Evolutionary conservation across 92 coral and sea anemone genomes (phyloP).

Genomic region (Siderastrea siderea): DNA sequence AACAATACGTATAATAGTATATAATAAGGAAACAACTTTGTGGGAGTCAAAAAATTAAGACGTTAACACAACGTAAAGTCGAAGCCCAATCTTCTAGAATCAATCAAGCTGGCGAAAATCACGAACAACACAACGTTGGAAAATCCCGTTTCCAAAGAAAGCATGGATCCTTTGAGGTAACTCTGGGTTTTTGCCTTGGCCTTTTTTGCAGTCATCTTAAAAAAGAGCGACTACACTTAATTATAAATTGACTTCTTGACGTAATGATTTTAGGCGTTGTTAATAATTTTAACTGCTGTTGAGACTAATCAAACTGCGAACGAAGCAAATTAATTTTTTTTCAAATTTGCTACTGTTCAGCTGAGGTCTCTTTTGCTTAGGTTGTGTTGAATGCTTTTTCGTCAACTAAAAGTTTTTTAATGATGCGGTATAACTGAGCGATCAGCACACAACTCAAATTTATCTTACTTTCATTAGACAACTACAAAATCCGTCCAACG

Average conservation of each 20-base stretch:
- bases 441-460: neutral
- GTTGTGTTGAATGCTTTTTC: too few species aligned
- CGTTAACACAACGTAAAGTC: neutral
- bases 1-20: constrained; percentile 47
- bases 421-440: neutral
- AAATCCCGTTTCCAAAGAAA: neutral
- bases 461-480: constrained; percentile 1
- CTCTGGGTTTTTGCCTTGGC: neutral
- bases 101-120: neutral
- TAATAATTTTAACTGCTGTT: neutral
- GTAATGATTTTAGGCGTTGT: constrained; percentile 20
- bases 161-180: constrained; percentile 20
- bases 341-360: neutral
- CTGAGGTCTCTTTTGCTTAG: neutral
- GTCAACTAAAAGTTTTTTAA: too few species aligned
- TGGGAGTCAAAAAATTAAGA: constrained; percentile 10
- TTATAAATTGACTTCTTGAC: constrained; percentile 16
- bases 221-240: neutral
- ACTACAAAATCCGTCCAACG: constrained; percentile 6
- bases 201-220: neutral
- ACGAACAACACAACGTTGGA: neutral
- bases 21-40: constrained; percentile 24
- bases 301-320: neutral
- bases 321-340: neutral
- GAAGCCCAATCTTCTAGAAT: neutral